Base-by-base conservation (phyloP, 2,888 invertebrate genomes). In the Pandemis cinnamomeana region DNA sequence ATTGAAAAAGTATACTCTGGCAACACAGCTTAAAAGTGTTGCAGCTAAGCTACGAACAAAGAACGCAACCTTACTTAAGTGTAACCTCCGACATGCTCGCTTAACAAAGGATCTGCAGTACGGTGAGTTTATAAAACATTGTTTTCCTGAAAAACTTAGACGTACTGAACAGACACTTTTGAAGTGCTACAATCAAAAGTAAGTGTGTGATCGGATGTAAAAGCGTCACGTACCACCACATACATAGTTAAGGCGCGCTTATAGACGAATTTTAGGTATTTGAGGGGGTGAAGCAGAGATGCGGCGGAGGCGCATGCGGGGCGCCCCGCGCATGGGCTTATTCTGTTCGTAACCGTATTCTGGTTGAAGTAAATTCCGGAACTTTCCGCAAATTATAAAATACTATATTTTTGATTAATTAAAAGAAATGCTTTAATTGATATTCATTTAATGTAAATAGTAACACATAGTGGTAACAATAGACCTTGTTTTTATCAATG, bases 1-100 rank as follows among this genome's bases (percentile, higher is more conserved):
- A 94, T 93, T 94, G 92, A 91, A 92, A 93, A 93, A 92, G 92
- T 92, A 92, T 90, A 91, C 92, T 90, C 89, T 86, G 87, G 89
- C 85, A 86, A 85, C 90, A 85, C 89, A 88, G 90, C 90, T 90
- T 90, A 90, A 89, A 89, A 90, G 88, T 88, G 89, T 89, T 89
- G 53, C 74, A 71, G 71, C 67, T 51, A n/a, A 61, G 74, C 55
- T 74, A 74, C 74, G 62, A 62, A 71, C 58, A 46, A 62, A 71
- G 60, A 67, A 72, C 58, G 58, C 58, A 27, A 58, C 58, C 58
- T 58, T 58, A 11, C 58, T 61, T 66, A 55, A 51, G 42, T 41
- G 63, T 61, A 20, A 44, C 44, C 44, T 42, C 44, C 10, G 41
- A 42, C 10, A 62, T 27, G 42, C 42, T 36, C 36, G 20, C 36